Evolutionary conservation across 1,140 invertebrate species (phyloP).

Genomic region (Catajapyx aquilonaris): DNA sequence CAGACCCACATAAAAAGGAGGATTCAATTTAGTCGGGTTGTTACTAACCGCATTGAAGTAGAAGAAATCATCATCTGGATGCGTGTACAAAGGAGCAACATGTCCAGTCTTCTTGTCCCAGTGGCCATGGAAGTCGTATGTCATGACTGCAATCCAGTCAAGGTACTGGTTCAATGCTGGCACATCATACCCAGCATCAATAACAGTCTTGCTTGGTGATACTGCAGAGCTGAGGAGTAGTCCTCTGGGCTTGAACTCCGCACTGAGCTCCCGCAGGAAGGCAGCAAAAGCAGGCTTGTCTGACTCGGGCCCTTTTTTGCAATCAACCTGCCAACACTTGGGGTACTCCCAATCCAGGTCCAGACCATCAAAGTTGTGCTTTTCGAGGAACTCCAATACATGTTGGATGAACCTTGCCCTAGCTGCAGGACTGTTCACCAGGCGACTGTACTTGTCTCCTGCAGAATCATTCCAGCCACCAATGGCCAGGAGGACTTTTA

Average conservation of each 20-base stretch:
- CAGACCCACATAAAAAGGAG: too few species aligned
- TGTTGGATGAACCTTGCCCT: constrained; percentile 19
- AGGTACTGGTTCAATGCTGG: constrained; percentile 41
- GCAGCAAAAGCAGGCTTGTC: constrained; percentile 31
- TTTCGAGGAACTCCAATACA: constrained; percentile 19
- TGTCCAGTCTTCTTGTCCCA: constrained; percentile 82
- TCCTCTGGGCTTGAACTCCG: constrained; percentile 27
- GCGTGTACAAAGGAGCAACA: constrained; percentile 54
- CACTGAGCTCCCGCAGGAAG: constrained; percentile 29
- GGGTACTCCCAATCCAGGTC: constrained; percentile 37
- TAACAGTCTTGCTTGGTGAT: constrained; percentile 29
- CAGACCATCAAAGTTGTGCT: constrained; percentile 23
- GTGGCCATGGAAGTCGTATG: constrained; percentile 73
- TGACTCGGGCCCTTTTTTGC: constrained; percentile 28
- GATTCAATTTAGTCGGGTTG: too few species aligned
- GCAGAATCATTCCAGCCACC: constrained; percentile 26
- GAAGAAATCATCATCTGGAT: constrained; percentile 43
- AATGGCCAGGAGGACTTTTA: constrained; percentile 29
- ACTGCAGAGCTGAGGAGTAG: constrained; percentile 31
- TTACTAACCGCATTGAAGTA: constrained; percentile 49
- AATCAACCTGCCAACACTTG: constrained; percentile 40
- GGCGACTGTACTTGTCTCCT: constrained; percentile 24
- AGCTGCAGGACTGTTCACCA: constrained; percentile 19
- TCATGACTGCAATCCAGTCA: constrained; percentile 78
- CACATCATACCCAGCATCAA: constrained; percentile 48